Evolutionary conservation across 2,888 invertebrate species (phyloP), one percentile per base, ranked within the genome.

Genomic region (Lobophora halterata): DNA sequence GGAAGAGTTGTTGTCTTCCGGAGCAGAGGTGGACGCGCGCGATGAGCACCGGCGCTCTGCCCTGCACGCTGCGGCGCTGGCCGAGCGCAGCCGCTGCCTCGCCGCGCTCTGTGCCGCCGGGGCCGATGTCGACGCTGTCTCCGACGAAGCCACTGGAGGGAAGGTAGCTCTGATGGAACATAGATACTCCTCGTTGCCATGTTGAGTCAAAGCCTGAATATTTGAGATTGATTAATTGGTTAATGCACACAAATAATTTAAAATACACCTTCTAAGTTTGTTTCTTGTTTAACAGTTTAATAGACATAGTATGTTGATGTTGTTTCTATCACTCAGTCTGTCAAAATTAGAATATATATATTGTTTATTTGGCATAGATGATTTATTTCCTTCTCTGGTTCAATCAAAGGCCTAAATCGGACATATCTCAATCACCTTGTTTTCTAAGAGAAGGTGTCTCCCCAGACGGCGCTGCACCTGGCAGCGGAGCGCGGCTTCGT

Each of bases 51-150:
- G 0, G 92, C 95, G 0, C 20, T 93, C 93, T 0, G 93, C 95
- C 0, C 79, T 96, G 10, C 96, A 96, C 75, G 95, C 95, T 0
- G 95, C 96, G 1, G 95, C 95, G 2, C 90, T 94, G 26, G 93
- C 92, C 4, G 94, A 94, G 58, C 90, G 92, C 56, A 93, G 93
- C 14, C 88, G 91, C 42, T 96, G 95, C 59, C 87, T 95, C n/a
- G 79, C 88, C 12, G 91, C 94, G 41, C 82, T 96, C 17, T 81
- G 95, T 10, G 88, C 88, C 33, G 91, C 92, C 7, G 94, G 94
- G 7, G 94, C 93, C 0, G 89, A 91, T 59, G 89, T 93, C 0
- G 92, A 94, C 58, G 89, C 92, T 1, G 81, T 88, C 5, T 93
- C 93, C 58, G 93, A 93, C 5, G 88, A 88, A 0, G 77, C 90